These are phyloP conservation scores for Turritopsis rubra DNA, from an alignment of 30 jellyfish, hydroid and myxozoan genomes.

Conservation along the genomic window DNA sequence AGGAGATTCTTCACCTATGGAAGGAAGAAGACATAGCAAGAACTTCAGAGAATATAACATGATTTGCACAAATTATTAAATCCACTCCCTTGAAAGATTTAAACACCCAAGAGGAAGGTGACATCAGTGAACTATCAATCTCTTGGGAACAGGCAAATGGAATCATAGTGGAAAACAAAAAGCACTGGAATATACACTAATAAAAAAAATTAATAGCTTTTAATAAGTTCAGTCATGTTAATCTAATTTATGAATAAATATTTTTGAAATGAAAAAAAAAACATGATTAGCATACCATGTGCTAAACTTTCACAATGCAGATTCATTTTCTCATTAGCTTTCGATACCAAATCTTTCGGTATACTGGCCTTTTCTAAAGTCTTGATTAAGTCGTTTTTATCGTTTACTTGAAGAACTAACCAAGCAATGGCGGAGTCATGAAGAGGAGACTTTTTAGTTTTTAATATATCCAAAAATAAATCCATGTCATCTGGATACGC, in stretches of 20 bases:
- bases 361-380: conserved; percentile 27
- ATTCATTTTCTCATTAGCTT: conserved; percentile 43
- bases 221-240: too few relatives aligned
- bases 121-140: too few relatives aligned
- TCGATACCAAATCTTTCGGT: conserved; percentile 16
- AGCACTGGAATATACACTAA: too few relatives aligned
- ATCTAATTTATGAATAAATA: conserved; percentile 4
- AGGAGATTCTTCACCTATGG: conserved; percentile 51
- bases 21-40: neutral
- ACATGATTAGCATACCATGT: conserved; percentile 32
- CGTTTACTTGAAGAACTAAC: conserved; percentile 40
- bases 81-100: too few relatives aligned
- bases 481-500: conserved; percentile 46
- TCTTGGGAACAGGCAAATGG: too few relatives aligned
- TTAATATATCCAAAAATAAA: conserved; percentile 43
- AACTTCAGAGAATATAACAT: neutral
- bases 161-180: too few relatives aligned
- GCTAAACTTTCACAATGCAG: conserved; percentile 29
- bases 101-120: too few relatives aligned
- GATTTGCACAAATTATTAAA: neutral
- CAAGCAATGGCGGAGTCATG: conserved; percentile 62
- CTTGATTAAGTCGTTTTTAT: conserved; percentile 37
- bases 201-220: too few relatives aligned
- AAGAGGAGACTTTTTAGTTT: conserved; percentile 48
- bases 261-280: neutral